Base-by-base conservation (phyloP, 2,888 invertebrate species). In the Chalcosyrphus nemorum region DNA sequence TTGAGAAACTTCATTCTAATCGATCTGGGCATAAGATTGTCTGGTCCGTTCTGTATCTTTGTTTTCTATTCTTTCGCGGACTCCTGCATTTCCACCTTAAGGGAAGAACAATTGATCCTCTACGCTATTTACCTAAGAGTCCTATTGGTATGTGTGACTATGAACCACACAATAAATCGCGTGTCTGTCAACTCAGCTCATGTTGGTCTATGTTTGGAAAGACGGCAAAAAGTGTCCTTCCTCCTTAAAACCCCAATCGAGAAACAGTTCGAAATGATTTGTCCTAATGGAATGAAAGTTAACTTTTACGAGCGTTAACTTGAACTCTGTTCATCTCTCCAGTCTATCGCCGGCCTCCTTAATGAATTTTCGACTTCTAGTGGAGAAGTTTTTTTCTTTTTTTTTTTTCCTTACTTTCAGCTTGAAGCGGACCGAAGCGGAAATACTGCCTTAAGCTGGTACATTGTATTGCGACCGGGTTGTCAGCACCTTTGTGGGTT, bases 261-360 rank as follows among this genome's bases (percentile, higher is more conserved):
- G 52, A 54, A 63, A 32, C 72, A 43, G 9, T 41, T 13, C 43
- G n/a, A 17, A 54, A 52, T 56, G 72, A 21, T 43, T 74, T 63
- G 54, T 29, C 63, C 35, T 74, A 74, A 74, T 65, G 74, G 63
- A 56, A 74, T 35, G 45, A 35, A 56, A 74, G 50, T 57, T 75
- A 50, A 57, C 65, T 57, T 57, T 50, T 56, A 50, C 41, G 41
- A 50, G 65, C 41, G 47, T 50, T 59, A 59, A 66, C 57, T 66
- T 56, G 15, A 38, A 47, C 65, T 59, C 41, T 3, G n/a, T n/a
- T n/a, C n/a, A n/a, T n/a, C 29, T 32, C 24, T n/a, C n/a, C 50
- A 50, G 59, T 43, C 15, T 11, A 43, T 50, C 52, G 11, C 17
- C 47, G 2, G 43, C 17, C 27, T 29, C 21, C 72, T 54, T 50